phyloP scores from a whole-genome alignment of 2,888 invertebrate genomes.

The Drosophila demipolita region DNA sequence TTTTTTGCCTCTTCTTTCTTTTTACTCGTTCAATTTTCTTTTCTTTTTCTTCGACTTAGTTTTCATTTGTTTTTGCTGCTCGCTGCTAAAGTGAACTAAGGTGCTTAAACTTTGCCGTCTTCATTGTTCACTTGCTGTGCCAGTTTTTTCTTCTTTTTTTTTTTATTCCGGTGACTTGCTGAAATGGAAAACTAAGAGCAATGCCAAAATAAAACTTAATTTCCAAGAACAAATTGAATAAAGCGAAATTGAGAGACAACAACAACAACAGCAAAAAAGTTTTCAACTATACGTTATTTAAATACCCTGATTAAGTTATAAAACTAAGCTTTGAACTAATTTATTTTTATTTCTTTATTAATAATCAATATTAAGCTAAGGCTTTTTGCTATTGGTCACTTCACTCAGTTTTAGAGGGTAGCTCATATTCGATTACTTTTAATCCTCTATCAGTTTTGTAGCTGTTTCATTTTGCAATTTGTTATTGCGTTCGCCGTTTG shows the following conservation, averaged over 20 bases:
- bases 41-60: conserved; percentile 1
- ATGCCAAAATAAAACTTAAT: conserved; percentile 24
- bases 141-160: conserved; percentile 2
- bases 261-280: not conserved
- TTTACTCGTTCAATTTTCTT: conserved; percentile 11
- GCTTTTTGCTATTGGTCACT: rapidly evolving
- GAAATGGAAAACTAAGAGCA: conserved; percentile 51
- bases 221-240: conserved; percentile 25
- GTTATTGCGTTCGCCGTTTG: conserved; percentile 49
- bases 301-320: not conserved
- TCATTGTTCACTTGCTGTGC: conserved; percentile 33
- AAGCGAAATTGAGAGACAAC: not conserved
- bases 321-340: not conserved
- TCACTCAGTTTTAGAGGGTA: conserved; percentile 6
- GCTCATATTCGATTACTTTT: conserved; percentile 18
- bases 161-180: conserved; percentile 46
- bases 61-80: not conserved
- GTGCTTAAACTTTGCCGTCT: conserved; percentile 61
- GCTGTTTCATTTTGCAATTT: conserved; percentile 45
- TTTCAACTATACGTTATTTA: not conserved
- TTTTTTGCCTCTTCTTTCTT: conserved; percentile 46
- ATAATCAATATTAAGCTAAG: not conserved
- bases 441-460: conserved; percentile 3
- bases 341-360: not conserved
- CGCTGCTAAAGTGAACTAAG: conserved; percentile 57